Evolutionary conservation across 2,113 vertebrate species (phyloP).

Genomic region (Cettia cetti): DNA sequence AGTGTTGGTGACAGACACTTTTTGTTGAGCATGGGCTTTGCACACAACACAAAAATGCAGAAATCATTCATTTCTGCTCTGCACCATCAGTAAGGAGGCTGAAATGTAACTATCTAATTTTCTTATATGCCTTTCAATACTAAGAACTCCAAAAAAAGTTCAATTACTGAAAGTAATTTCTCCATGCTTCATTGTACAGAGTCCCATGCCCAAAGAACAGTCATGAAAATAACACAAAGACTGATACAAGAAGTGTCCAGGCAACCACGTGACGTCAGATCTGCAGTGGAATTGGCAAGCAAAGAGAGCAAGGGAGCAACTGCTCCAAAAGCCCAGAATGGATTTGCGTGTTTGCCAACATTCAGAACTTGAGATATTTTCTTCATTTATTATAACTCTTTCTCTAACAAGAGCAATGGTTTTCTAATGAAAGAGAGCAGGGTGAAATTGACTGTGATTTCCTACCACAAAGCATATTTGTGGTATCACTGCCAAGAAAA

Average conservation of each 20-base stretch:
- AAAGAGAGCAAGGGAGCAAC: not conserved
- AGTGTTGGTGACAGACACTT: not conserved
- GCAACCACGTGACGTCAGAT: not conserved
- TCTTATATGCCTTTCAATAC: not conserved
- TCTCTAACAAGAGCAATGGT: not conserved
- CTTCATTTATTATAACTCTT: not conserved
- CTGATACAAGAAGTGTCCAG: not conserved
- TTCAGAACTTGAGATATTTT: not conserved
- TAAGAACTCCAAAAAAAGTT: not conserved
- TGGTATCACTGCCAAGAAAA: not conserved
- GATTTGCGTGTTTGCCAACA: not conserved
- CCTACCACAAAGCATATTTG: not conserved
- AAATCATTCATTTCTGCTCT: not conserved
- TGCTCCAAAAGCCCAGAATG: not conserved
- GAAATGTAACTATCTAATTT: not conserved
- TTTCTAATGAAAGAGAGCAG: not conserved
- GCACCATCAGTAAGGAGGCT: not conserved
- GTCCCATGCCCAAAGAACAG: not conserved
- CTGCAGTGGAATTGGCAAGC: not conserved
- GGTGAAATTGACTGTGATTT: not conserved
- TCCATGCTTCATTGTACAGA: not conserved
- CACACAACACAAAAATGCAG: not conserved
- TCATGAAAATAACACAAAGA: not conserved
- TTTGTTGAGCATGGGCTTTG: not conserved
- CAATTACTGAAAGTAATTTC: not conserved